Evolutionary conservation across 92 coral and sea anemone species (phyloP), one percentile per base, ranked within the genome.

Genomic region (Heteractis magnifica): DNA sequence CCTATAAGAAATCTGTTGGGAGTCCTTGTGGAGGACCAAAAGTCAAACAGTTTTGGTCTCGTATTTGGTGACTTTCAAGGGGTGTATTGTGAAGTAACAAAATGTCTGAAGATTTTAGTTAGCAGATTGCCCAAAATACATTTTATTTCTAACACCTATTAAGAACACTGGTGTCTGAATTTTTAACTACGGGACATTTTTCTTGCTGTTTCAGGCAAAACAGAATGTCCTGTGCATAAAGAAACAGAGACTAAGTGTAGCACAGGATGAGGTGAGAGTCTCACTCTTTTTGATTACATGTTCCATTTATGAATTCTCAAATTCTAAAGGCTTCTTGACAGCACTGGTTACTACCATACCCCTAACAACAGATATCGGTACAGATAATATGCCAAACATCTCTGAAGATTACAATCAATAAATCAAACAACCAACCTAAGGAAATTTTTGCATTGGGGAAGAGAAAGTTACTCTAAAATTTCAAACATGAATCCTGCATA

Each of bases 191-290:
- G 5, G 5, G 44, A 8, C 11, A 14, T 65, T 77, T 16, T 48
- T 76, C 14, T 48, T 60, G 49, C 72, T 77, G n/a, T 72, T 75
- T 9, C 83, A 94, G 99, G 93, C 92, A 77, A 92, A 96, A 80
- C 96, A 94, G 84, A 91, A 89, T 83, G 92, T 94, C 81, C 82
- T 94, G 34, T 86, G 86, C 73, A 91, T 96, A 11, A 96, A 94
- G 86, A 93, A 94, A 77, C 91, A 96, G 80, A 90, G 95, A 64
- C 81, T 96, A 64, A 82, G 83, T 71, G 92, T 94, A 10, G 99
- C 99, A 0, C 87, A 93, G 49, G 92, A 94, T 78, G 99, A 96
- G 99, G 99, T 96, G 86, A 41, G 90, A 8, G 3, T 10, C 49
- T 18, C 68, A 4, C 51, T 19, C 21, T 76, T 2, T 20, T 20